Evolutionary conservation across 2,797 vertebrate genomes (phyloP).

Genomic region (Manis javanica): DNA sequence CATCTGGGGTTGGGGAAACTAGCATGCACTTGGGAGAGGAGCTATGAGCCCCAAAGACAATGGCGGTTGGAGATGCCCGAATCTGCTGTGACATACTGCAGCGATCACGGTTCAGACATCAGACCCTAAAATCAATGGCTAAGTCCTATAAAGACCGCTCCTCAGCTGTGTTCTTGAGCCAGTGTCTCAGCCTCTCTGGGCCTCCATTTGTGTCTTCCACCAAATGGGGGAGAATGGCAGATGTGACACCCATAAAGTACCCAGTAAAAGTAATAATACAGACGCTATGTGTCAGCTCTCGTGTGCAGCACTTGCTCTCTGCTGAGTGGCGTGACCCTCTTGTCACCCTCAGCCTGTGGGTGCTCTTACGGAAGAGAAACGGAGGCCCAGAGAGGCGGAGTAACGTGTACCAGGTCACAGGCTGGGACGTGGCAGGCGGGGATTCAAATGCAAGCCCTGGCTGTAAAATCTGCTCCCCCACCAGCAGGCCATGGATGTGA

Average conservation of each 20-base stretch:
- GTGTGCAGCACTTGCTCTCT: neutral
- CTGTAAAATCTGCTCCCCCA: neutral
- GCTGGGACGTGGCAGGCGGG: neutral
- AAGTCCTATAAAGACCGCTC: neutral
- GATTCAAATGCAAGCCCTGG: neutral
- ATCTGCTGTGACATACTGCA: rapidly evolving
- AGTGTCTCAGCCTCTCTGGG: neutral
- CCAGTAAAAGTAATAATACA: neutral
- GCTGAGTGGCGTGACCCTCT: no score
- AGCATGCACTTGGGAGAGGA: neutral
- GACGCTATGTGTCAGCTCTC: neutral
- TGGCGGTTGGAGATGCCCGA: neutral
- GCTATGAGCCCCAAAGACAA: no score
- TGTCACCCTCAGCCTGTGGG: rapidly evolving
- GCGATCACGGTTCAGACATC: neutral
- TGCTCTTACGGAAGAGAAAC: neutral
- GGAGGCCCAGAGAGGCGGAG: neutral
- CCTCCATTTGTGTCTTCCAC: neutral
- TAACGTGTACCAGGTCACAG: neutral
- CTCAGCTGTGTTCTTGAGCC: neutral
- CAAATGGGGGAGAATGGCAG: no score
- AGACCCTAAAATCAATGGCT: neutral
- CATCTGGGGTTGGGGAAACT: no score
- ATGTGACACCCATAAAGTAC: no score
- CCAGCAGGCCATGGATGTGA: no score